A percentile compares a stretch with the other conserved stretches of the same genome.
These are phyloP conservation scores for Oryzias dopingdopingensis DNA, from an alignment of 2,797 vertebrate species.

Conservation along the genomic window DNA sequence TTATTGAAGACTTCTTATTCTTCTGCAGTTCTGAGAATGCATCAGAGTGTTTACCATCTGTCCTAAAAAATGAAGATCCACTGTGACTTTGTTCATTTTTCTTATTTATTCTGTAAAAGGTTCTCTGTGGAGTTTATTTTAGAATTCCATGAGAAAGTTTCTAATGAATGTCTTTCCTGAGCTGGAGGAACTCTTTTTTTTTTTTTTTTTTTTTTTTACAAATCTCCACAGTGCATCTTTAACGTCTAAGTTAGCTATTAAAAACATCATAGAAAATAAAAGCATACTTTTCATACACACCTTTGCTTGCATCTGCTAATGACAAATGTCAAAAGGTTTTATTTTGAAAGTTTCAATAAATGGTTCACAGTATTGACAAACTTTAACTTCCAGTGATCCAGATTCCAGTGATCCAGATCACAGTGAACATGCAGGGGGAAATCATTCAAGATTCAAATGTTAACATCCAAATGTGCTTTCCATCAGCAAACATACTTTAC, in stretches of 20 bases:
- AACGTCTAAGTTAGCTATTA: slow-evolving; percentile 13
- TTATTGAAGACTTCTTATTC: neutral
- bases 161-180: neutral
- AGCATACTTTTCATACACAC: slow-evolving; percentile 25
- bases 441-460: too few relatives aligned
- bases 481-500: neutral
- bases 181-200: neutral
- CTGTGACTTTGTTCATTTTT: slow-evolving; percentile 44
- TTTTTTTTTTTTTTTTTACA: neutral
- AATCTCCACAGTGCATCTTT: slow-evolving; percentile 45
- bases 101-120: slow-evolving; percentile 30
- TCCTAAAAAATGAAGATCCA: slow-evolving; percentile 42
- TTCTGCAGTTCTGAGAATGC: neutral
- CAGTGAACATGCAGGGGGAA: too few relatives aligned
- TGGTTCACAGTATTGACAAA: too few relatives aligned
- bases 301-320: neutral
- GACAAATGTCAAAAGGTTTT: too few relatives aligned
- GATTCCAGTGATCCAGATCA: too few relatives aligned
- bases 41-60: slow-evolving; percentile 2
- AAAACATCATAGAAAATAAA: slow-evolving; percentile 16
- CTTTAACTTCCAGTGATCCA: too few relatives aligned
- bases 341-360: too few relatives aligned
- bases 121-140: slow-evolving; percentile 32
- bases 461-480: neutral
- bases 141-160: neutral